These are phyloP conservation scores for Cynodonichthys magdalenae DNA, from an alignment of 2,797 vertebrate genomes.

Conservation along the genomic window DNA sequence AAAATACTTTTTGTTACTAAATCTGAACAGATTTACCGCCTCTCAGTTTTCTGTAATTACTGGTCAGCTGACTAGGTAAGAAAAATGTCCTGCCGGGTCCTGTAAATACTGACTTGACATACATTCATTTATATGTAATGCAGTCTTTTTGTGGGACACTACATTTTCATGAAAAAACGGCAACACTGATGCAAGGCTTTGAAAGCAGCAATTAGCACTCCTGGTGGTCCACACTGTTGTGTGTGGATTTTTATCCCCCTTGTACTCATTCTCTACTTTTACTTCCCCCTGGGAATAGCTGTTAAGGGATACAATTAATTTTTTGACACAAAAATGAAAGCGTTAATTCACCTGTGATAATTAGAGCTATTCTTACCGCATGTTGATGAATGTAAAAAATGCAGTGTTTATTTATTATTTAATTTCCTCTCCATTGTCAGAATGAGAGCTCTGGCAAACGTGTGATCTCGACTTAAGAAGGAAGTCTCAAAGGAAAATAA, in stretches of 20 bases:
- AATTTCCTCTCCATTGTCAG: constrained; percentile 66
- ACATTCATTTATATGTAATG: constrained; percentile 53
- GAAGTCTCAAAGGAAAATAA: constrained; percentile 76
- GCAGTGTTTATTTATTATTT: constrained; percentile 81
- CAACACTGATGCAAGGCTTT: constrained; percentile 75
- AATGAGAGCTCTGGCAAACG: constrained; percentile 69
- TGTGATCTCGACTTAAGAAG: constrained; percentile 78
- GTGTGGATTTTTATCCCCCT: constrained; percentile 40
- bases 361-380: constrained; percentile 82
- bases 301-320: constrained; percentile 86
- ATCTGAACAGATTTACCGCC: neutral
- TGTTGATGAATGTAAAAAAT: constrained; percentile 78
- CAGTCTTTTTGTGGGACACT: constrained; percentile 66
- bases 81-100: constrained; percentile 50
- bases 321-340: constrained; percentile 87
- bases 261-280: constrained; percentile 63
- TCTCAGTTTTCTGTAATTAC: constrained; percentile 25
- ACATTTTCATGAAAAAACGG: constrained; percentile 49
- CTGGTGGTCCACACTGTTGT: constrained; percentile 70
- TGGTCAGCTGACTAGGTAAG: constrained; percentile 51
- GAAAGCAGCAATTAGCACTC: constrained; percentile 82
- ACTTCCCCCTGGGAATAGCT: constrained; percentile 71
- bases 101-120: constrained; percentile 64
- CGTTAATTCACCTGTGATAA: constrained; percentile 87
- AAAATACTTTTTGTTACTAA: neutral